These are phyloP conservation scores for Connochaetes taurinus DNA, from an alignment of 2,113 vertebrate species.

Conservation along the genomic window DNA sequence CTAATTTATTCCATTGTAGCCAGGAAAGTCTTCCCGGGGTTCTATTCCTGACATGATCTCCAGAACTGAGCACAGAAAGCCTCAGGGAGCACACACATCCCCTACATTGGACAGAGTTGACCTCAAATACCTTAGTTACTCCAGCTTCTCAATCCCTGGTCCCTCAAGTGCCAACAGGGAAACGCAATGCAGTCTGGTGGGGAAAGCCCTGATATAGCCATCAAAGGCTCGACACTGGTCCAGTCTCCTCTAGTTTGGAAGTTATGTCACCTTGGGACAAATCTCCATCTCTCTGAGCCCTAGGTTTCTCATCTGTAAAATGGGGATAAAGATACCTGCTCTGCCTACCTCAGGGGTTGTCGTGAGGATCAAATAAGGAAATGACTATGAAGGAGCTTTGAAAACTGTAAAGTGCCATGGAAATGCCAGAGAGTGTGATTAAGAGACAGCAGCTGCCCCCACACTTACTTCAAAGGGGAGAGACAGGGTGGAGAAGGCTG, in stretches of 20 bases:
- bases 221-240: neutral
- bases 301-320: conserved; percentile 52
- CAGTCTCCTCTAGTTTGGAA: neutral
- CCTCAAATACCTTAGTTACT: too few species aligned
- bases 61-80: neutral
- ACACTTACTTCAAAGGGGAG: conserved; percentile 67
- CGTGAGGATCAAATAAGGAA: conserved; percentile 56
- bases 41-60: neutral
- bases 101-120: neutral
- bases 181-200: neutral
- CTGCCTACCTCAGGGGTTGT: neutral
- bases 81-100: neutral
- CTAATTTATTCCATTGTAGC: neutral
- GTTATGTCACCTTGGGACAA: neutral
- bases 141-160: neutral
- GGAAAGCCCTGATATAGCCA: neutral
- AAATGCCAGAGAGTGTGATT: conserved; percentile 49
- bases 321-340: conserved; percentile 35
- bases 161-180: neutral
- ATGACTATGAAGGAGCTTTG: conserved; percentile 51
- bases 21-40: neutral
- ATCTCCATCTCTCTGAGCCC: neutral
- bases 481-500: conserved; percentile 55
- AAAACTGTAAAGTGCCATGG: conserved; percentile 45
- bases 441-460: conserved; percentile 45